These are phyloP conservation scores for Keiferia lycopersicella DNA, from an alignment of 2,888 invertebrate species.

Conservation along the genomic window DNA sequence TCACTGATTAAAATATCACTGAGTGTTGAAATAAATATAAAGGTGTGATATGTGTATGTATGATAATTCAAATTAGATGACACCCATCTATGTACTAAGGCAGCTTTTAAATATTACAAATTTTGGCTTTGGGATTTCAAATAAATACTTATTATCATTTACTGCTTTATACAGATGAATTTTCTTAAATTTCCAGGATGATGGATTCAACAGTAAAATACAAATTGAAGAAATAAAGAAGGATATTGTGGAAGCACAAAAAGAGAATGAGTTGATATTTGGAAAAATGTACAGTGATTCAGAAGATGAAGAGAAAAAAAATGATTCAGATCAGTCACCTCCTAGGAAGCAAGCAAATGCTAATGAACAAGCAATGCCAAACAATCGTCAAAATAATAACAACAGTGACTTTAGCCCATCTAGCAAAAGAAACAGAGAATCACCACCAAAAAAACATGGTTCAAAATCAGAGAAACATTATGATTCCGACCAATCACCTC, in stretches of 20 bases:
- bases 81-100: too few species aligned
- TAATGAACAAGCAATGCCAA: slow-evolving; percentile 27
- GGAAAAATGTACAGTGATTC: slow-evolving; percentile 78
- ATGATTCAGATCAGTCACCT: slow-evolving; percentile 53
- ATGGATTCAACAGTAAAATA: slow-evolving; percentile 73
- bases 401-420: slow-evolving; percentile 69
- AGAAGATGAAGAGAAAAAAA: slow-evolving; percentile 64
- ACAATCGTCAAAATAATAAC: slow-evolving; percentile 40
- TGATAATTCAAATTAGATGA: too few species aligned
- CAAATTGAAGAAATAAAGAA: slow-evolving; percentile 70
- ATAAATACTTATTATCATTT: too few species aligned
- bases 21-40: too few species aligned
- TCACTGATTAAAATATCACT: too few species aligned
- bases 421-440: slow-evolving; percentile 40
- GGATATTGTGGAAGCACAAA: slow-evolving; percentile 60
- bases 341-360: slow-evolving; percentile 38
- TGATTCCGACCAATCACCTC: slow-evolving; percentile 35
- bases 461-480: slow-evolving; percentile 33
- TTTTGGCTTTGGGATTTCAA: too few species aligned
- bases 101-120: too few species aligned
- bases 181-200: slow-evolving; percentile 58
- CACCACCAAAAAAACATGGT: slow-evolving; percentile 32
- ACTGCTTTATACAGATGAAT: too few species aligned
- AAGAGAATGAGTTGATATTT: slow-evolving; percentile 71
- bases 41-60: too few species aligned